Percentiles rank a stretch among this genome's conserved stretches.
phyloP scores from a whole-genome alignment of 2,113 vertebrate genomes.

The Malaclemys terrapin region DNA sequence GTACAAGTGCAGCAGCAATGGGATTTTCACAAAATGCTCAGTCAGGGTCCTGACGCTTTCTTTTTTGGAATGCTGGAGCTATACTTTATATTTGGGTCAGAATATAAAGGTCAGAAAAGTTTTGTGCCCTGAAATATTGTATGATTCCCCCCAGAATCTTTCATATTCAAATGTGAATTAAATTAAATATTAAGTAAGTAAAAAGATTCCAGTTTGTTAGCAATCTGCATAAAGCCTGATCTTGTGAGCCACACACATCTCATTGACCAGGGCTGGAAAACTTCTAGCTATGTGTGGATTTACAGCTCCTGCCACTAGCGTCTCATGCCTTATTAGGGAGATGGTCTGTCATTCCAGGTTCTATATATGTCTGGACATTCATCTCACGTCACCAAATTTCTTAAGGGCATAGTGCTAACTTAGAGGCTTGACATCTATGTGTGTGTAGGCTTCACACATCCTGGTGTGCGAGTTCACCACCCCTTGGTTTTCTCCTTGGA shows the following conservation, averaged over 20 bases:
- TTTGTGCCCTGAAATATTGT: neutral
- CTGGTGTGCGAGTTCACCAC: neutral
- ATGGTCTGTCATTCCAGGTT: rapidly evolving
- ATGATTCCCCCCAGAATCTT: neutral
- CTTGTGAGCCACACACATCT: neutral
- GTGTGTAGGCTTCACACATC: neutral
- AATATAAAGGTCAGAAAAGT: neutral
- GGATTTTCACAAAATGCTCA: neutral
- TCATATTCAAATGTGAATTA: neutral
- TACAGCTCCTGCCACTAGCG: neutral
- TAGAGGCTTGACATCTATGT: neutral
- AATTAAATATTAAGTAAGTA: neutral
- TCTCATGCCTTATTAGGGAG: neutral
- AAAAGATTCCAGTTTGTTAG: neutral
- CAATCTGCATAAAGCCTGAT: neutral
- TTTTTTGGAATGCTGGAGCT: neutral
- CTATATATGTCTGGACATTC: neutral
- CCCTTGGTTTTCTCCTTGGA: neutral
- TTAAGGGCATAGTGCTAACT: too few species aligned
- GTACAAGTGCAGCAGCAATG: neutral
- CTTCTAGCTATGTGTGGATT: neutral
- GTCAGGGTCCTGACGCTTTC: neutral
- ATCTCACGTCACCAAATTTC: neutral
- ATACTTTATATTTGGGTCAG: neutral
- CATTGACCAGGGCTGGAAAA: neutral